Evolutionary conservation across 1,140 invertebrate species (phyloP).

Genomic region (Camponotus vicinus): DNA sequence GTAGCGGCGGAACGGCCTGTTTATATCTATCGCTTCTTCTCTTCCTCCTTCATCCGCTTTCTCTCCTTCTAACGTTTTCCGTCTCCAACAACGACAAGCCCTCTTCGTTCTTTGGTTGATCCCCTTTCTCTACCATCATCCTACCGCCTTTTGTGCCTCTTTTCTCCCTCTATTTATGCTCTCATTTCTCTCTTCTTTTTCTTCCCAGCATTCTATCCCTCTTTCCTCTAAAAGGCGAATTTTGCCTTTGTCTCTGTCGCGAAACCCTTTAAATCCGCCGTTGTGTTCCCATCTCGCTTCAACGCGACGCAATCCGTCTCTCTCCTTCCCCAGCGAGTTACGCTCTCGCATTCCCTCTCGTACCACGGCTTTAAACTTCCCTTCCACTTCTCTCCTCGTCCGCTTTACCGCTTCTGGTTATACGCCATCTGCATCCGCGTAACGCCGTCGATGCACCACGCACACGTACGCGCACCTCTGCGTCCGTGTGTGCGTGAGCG

Average conservation of each 20-base stretch:
- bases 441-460: constrained; percentile 34
- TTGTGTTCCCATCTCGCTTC: constrained; percentile 18
- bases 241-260: constrained; percentile 41
- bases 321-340: constrained; percentile 30
- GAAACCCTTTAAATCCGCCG: constrained; percentile 10
- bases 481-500: neutral
- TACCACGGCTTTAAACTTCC: neutral
- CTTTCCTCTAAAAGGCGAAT: constrained; percentile 24
- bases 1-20: constrained; percentile 17
- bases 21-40: constrained; percentile 10
- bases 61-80: constrained; percentile 30
- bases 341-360: constrained; percentile 34
- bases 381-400: constrained; percentile 39
- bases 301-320: constrained; percentile 20
- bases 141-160: neutral
- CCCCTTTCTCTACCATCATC: constrained; percentile 24
- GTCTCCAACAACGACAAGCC: constrained; percentile 3
- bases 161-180: constrained; percentile 12
- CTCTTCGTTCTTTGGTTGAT: constrained; percentile 18
- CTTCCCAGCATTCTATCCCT: neutral
- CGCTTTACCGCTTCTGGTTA: constrained; percentile 64
- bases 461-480: neutral
- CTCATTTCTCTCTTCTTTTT: neutral
- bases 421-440: constrained; percentile 70
- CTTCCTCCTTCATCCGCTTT: constrained; percentile 51